These are phyloP conservation scores for Brachylomia viminalis DNA, from an alignment of 2,888 invertebrate genomes.

Conservation along the genomic window DNA sequence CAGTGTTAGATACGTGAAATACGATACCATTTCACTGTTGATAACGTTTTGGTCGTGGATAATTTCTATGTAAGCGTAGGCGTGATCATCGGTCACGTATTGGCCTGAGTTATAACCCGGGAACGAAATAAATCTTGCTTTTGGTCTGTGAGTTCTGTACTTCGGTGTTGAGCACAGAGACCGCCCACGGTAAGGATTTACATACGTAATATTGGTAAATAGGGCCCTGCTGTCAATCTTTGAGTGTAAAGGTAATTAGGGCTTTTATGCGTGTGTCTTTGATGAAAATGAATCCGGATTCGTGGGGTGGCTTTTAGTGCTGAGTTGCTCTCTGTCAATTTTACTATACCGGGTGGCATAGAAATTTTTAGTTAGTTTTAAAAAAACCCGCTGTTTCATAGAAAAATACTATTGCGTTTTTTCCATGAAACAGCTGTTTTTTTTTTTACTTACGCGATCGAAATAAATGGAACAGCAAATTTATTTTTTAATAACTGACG, in stretches of 20 bases:
- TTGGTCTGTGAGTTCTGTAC: constrained; percentile 55
- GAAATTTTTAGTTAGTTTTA: too few relatives aligned
- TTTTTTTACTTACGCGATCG: too few relatives aligned
- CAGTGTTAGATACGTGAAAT: constrained; percentile 79
- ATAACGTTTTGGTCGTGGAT: constrained; percentile 77
- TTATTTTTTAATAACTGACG: too few relatives aligned
- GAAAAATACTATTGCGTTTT: too few relatives aligned
- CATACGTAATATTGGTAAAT: constrained; percentile 69
- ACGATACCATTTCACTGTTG: constrained; percentile 84
- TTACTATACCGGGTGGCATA: too few relatives aligned
- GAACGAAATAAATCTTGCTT: constrained; percentile 85
- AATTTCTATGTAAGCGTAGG: constrained; percentile 79
- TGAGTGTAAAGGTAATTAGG: constrained; percentile 38
- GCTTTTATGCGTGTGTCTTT: neutral
- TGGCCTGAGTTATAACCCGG: constrained; percentile 86
- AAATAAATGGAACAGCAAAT: too few relatives aligned
- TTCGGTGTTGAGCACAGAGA: constrained; percentile 75
- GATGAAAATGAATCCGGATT: constrained; percentile 7
- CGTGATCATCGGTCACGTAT: constrained; percentile 89
- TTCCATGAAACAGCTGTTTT: too few relatives aligned
- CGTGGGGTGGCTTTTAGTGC: neutral
- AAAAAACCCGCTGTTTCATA: too few relatives aligned
- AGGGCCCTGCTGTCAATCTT: constrained; percentile 56
- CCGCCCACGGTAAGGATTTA: constrained; percentile 77
- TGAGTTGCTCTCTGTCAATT: neutral